phyloP scores from a whole-genome alignment of 92 coral and sea anemone species.

The Blastomussa wellsi region DNA sequence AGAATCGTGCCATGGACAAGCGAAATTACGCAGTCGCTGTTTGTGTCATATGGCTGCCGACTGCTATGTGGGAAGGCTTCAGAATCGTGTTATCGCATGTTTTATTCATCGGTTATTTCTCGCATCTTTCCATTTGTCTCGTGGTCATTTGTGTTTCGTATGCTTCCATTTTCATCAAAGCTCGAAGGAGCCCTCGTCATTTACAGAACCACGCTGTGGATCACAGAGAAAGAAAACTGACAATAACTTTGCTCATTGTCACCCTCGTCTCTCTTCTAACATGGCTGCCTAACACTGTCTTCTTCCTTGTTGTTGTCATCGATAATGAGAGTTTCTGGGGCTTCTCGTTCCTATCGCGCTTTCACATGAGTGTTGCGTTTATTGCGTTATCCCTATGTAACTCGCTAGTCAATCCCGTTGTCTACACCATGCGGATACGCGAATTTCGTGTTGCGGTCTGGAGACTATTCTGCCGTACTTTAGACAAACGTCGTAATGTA shows the following conservation, averaged over 20 bases:
- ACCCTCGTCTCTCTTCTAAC: neutral
- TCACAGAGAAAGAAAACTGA: neutral
- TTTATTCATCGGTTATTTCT: neutral
- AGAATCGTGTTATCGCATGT: neutral
- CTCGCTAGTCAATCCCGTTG: slow-evolving; percentile 22
- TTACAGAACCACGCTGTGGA: neutral
- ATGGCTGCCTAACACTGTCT: neutral
- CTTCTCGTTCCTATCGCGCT: neutral
- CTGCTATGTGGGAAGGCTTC: neutral
- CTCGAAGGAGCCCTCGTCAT: neutral
- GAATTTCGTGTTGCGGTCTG: neutral
- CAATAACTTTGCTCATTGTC: neutral
- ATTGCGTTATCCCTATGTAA: neutral
- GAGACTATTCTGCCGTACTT: neutral
- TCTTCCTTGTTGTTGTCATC: neutral
- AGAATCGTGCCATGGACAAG: neutral
- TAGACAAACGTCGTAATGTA: neutral
- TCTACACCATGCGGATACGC: neutral
- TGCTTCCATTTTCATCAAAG: neutral
- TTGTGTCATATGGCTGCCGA: neutral
- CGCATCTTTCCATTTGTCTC: neutral
- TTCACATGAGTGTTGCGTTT: neutral
- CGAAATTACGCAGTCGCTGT: neutral
- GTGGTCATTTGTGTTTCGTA: neutral
- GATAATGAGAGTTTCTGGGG: neutral